Evolutionary conservation across 2,888 invertebrate genomes (phyloP).

Genomic region (Alsophila aescularia): DNA sequence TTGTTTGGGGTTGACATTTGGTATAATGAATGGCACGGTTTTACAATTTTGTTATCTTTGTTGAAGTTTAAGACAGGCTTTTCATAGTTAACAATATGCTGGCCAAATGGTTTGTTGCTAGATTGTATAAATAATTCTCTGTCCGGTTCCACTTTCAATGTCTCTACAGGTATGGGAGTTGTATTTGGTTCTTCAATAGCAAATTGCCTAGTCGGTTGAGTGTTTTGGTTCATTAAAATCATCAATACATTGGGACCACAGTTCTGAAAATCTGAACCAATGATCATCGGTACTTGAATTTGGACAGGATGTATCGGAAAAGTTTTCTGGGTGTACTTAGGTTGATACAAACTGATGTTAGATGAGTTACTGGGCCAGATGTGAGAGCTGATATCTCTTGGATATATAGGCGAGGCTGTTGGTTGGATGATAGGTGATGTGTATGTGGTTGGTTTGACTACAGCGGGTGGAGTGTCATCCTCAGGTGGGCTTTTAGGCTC

Average conservation of each 20-base stretch:
- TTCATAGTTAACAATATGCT: conserved; percentile 13
- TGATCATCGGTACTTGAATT: conserved; percentile 35
- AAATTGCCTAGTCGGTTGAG: neutral
- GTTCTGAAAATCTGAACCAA: conserved; percentile 1
- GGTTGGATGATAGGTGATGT: neutral
- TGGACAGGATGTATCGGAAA: conserved; percentile 46
- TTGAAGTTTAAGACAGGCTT: conserved; percentile 12
- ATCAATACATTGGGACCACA: neutral
- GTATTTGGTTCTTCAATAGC: neutral
- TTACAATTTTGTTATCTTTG: neutral
- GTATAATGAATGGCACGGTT: neutral
- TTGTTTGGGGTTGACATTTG: neutral
- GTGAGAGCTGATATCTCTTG: too few species aligned
- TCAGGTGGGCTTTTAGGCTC: conserved; percentile 52
- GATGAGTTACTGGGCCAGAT: neutral
- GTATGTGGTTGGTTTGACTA: neutral
- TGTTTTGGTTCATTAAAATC: conserved; percentile 3
- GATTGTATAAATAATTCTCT: conserved; percentile 6
- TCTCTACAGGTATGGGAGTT: neutral
- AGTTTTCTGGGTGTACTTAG: conserved; percentile 46
- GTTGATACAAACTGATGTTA: neutral
- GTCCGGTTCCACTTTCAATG: neutral
- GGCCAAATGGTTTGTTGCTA: neutral
- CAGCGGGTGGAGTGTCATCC: neutral
- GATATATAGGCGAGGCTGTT: too few species aligned